phyloP scores from a whole-genome alignment of 2,797 vertebrate genomes.

The Phaenicophaeus curvirostris region DNA sequence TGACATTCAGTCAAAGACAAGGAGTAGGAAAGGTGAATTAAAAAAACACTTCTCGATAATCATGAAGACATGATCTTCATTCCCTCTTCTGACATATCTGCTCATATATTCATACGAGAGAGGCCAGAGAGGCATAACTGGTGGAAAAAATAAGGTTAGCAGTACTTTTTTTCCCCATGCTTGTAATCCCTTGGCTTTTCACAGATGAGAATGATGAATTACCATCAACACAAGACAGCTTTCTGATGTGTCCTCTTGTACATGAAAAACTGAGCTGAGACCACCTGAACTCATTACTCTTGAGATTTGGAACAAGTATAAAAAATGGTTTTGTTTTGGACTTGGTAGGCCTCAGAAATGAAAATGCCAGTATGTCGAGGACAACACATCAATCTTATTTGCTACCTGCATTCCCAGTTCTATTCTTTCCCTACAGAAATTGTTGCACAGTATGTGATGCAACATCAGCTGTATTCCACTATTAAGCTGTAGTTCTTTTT shows the following conservation, averaged over 20 bases:
- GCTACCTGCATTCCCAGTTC: constrained; percentile 58
- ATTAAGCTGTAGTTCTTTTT: neutral
- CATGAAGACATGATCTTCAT: constrained; percentile 12
- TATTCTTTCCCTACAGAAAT: constrained; percentile 49
- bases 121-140: neutral
- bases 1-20: neutral
- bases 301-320: constrained; percentile 77
- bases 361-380: constrained; percentile 78
- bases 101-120: constrained; percentile 15
- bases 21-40: constrained; percentile 2
- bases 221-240: constrained; percentile 70
- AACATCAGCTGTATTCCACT: neutral
- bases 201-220: constrained; percentile 77
- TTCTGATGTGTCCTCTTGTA: constrained; percentile 75
- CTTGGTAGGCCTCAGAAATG: constrained; percentile 79
- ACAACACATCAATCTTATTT: constrained; percentile 84
- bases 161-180: constrained; percentile 30
- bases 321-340: constrained; percentile 83
- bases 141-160: neutral
- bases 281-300: constrained; percentile 80
- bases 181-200: constrained; percentile 63
- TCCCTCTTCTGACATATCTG: neutral
- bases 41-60: constrained; percentile 1
- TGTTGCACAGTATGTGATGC: constrained; percentile 36
- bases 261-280: constrained; percentile 72